Percentiles rank a stretch among this genome's conserved stretches.
Conservation (phyloP, 2,797 vertebrate species). For the Tarsius wallacei region DNA sequence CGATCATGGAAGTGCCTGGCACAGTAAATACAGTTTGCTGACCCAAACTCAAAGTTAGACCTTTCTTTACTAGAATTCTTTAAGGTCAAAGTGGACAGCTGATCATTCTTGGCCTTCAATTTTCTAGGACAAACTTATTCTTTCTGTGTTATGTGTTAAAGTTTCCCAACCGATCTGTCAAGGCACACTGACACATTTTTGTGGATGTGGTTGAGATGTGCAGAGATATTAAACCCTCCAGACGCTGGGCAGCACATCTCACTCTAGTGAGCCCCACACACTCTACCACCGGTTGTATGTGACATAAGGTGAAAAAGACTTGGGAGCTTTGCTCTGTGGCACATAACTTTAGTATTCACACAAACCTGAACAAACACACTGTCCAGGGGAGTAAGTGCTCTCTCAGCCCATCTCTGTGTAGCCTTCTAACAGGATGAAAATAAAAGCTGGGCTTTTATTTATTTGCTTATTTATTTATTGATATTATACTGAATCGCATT, state of each 20-base stretch:
- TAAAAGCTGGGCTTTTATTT: not conserved
- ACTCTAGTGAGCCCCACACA: too few species aligned
- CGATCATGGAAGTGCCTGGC: not conserved
- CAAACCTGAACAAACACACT: not conserved
- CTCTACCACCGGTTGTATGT: rapidly evolving
- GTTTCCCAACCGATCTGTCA: not conserved
- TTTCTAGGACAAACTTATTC: not conserved
- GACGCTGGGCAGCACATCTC: too few species aligned
- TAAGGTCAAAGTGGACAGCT: not conserved
- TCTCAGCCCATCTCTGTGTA: not conserved
- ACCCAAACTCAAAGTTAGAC: not conserved
- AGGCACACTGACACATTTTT: not conserved
- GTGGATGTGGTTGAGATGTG: too few species aligned
- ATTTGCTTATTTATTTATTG: not conserved
- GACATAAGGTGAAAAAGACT: too few species aligned
- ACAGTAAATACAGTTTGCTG: not conserved
- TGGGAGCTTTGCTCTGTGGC: not conserved
- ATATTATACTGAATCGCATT: not conserved
- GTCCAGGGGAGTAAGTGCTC: not conserved
- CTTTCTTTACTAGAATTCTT: not conserved
- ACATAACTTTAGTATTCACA: not conserved
- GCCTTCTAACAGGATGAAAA: not conserved
- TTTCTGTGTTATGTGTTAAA: not conserved
- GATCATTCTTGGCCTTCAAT: not conserved
- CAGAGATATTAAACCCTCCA: not conserved